phyloP scores from a whole-genome alignment of 2,113 vertebrate genomes.

The Daboia siamensis region DNA sequence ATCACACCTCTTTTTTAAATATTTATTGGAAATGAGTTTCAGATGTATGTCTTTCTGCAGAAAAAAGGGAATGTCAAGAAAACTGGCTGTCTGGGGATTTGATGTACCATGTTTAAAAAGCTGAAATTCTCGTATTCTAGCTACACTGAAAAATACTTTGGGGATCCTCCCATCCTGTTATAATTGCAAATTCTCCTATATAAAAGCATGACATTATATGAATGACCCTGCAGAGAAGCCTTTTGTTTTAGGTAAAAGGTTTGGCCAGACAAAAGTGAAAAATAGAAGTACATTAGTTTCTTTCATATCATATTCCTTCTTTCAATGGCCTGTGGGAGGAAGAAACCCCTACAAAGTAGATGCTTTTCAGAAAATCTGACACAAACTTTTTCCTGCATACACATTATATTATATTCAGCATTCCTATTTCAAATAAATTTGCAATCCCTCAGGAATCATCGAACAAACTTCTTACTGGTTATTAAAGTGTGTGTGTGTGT shows the following conservation, averaged over 20 bases:
- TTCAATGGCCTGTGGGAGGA: background rate
- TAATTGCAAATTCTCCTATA: background rate
- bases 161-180: background rate
- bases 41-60: background rate
- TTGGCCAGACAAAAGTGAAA: background rate
- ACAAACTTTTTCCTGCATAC: background rate
- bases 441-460: background rate
- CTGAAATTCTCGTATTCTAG: background rate
- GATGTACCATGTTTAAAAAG: background rate
- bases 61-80: background rate
- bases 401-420: conserved; percentile 31
- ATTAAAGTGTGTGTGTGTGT: background rate
- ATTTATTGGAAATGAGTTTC: background rate
- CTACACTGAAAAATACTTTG: background rate
- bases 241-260: background rate
- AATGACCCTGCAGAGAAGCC: background rate
- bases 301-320: background rate
- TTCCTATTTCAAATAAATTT: background rate
- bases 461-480: background rate
- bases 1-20: background rate
- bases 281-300: background rate
- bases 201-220: background rate
- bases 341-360: accelerated
- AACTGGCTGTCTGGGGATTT: background rate
- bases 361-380: accelerated